Base-by-base conservation (phyloP, 2,888 invertebrate species). In the Himalopsyche anomala region DNA sequence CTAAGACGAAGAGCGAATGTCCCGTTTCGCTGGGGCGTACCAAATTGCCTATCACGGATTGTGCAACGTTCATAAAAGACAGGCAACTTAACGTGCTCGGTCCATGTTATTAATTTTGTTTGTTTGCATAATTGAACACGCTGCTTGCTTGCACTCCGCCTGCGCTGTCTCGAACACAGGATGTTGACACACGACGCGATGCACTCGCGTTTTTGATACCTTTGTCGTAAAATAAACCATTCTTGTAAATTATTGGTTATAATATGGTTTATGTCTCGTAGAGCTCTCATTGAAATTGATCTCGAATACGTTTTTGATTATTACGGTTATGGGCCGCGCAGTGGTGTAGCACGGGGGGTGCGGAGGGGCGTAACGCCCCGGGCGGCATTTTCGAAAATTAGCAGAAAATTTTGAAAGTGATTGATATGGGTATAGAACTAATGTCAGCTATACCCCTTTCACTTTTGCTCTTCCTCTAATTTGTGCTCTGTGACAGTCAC, bases 71-170 rank as follows among this genome's bases (percentile, higher is more conserved):
- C 62, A 19, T 62, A 62, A 62, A 19, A 62, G 62, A 51, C 19
- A 62, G 28, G 62, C 62, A 62, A 51, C 51, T 51, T 51, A 51
- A 62, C 62, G 28, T 62, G 62, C 19, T 62, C 19, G 19, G 62
- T 19, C 28, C n/a, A 19, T 62, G 51, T 51, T 19, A 62, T 62
- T 62, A 62, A 62, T 62, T 19, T 28, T 62, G 62, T 62, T 62
- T 62, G 62, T 62, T 62, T 62, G 62, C 62, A 62, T 62, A 62
- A 62, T 62, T 62, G 62, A 62, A 62, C 62, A 62, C 0, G 19
- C 11, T 11, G 62, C 62, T 19, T 62, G 62, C 62, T 19, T 62
- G 62, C 62, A 62, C 62, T 62, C 62, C 62, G 62, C 62, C 62
- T 28, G 28, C 28, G 62, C 62, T 8, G 62, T 28, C 28, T 28